A percentile compares a stretch with the other conserved stretches of the same genome.
These are phyloP conservation scores for Tenthredo mesomela DNA, from an alignment of 2,888 invertebrate species.

Conservation along the genomic window DNA sequence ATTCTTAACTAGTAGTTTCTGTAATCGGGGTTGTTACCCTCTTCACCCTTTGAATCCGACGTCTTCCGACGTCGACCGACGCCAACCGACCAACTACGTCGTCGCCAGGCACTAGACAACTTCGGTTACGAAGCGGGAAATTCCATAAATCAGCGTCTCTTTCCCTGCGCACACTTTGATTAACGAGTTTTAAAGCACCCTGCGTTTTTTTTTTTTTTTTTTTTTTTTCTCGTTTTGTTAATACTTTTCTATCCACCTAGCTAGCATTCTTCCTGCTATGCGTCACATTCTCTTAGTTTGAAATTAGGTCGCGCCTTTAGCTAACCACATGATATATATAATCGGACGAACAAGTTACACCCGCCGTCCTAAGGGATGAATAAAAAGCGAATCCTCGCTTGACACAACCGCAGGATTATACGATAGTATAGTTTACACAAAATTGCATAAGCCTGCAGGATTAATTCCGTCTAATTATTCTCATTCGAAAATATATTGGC, in stretches of 20 bases:
- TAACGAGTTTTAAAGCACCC: constrained; percentile 48
- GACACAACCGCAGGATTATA: background rate
- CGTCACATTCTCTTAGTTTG: background rate
- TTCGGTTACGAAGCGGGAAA: background rate
- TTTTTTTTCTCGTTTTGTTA: background rate
- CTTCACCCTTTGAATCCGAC: background rate
- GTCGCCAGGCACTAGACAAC: constrained; percentile 9
- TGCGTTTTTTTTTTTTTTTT: background rate
- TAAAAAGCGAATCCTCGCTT: constrained; percentile 5
- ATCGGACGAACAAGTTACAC: background rate
- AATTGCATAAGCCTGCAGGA: constrained; percentile 3
- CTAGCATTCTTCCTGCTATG: background rate
- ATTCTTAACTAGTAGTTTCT: constrained; percentile 33
- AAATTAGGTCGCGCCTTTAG: background rate
- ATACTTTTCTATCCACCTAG: background rate
- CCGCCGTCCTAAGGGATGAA: background rate
- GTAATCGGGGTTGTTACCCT: constrained; percentile 30
- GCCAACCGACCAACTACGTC: background rate
- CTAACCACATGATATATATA: background rate
- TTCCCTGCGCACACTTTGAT: constrained; percentile 36
- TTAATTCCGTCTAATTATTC: background rate
- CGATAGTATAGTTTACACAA: background rate
- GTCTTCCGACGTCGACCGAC: background rate
- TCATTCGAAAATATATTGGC: background rate
- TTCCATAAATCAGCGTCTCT: constrained; percentile 48